Evolutionary conservation across 2,113 vertebrate species (phyloP).

Genomic region (Lycaon pictus): DNA sequence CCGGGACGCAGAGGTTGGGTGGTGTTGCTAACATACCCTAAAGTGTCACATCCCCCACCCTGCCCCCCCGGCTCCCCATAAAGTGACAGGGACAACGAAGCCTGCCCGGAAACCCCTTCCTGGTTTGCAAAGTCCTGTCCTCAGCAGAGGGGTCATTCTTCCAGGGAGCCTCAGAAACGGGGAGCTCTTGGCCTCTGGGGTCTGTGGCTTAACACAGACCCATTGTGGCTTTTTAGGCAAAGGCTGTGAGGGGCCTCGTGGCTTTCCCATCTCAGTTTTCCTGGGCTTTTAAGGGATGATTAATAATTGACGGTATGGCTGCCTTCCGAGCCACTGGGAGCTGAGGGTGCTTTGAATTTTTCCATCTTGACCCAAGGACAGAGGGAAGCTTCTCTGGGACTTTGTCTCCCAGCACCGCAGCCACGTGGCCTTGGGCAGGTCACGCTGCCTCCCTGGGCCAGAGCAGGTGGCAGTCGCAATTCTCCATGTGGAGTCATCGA

Average conservation of each 20-base stretch:
- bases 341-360: not conserved
- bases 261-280: not conserved
- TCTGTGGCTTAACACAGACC: accelerated
- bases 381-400: not conserved
- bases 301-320: not conserved
- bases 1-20: accelerated
- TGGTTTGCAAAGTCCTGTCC: not conserved
- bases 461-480: accelerated
- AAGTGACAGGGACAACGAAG: not conserved
- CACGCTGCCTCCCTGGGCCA: not conserved
- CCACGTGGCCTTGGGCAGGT: not conserved
- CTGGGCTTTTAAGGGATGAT: not conserved
- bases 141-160: accelerated
- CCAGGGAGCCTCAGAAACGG: not conserved
- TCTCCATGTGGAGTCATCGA: accelerated
- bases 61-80: not conserved
- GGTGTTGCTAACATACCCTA: not conserved
- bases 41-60: not conserved
- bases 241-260: not conserved
- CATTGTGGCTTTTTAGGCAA: not conserved
- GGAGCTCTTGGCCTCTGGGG: not conserved
- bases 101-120: accelerated
- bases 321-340: accelerated
- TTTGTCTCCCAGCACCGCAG: not conserved
- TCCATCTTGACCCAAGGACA: not conserved